Base-by-base conservation (phyloP, 2,113 vertebrate genomes). In the Gallinago media region DNA sequence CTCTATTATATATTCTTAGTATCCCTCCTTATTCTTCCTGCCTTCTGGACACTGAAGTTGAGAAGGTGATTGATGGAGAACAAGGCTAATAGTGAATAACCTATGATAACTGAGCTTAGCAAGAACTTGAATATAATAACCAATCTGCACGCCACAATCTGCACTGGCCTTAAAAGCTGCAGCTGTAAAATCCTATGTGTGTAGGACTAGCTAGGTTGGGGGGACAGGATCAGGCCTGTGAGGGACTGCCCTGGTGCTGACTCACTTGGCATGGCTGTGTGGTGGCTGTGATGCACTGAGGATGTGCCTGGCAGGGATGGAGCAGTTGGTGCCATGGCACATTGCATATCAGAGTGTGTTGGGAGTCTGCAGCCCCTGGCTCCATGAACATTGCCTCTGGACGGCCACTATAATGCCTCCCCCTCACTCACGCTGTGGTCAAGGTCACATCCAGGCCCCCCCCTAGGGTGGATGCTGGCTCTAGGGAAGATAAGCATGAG, bases 321-420 rank as follows among this genome's bases (percentile, higher is more conserved):
- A 62, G 40, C 0, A 0, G 22, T 6, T 73, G 19, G 26, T 89
- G 40, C 26, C 29, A 15, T 0, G 0, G 13, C 18, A 66, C n/a
- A 32, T 5, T 9, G 14, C 0, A 1, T 66, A 17, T 32, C 1
- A 0, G 8, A 8, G 3, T 0, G 1, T 40, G 21, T 31, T 0
- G 0, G n/a, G 10, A 8, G 18, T 25, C 61, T 78, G 15, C 38
- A 55, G n/a, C 7, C 8, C 29, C 26, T 0, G 1, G 21, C 8
- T 49, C 34, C 38, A 5, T 8, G 46, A 31, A 54, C 3, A 7
- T 38, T 56, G 50, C 29, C 38, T 66, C 78, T 73, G 52, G 31
- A 20, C 4, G 3, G 15, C 9, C 13, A 15, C 26, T 21, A 26
- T 49, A 61, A 49, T 0, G 2, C 15, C 38, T 25, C 6, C 19